A percentile compares a stretch with the other conserved stretches of the same genome.
Evolutionary conservation across 2,113 vertebrate species (phyloP).

Genomic region (Ptychochromis oligacanthus): DNA sequence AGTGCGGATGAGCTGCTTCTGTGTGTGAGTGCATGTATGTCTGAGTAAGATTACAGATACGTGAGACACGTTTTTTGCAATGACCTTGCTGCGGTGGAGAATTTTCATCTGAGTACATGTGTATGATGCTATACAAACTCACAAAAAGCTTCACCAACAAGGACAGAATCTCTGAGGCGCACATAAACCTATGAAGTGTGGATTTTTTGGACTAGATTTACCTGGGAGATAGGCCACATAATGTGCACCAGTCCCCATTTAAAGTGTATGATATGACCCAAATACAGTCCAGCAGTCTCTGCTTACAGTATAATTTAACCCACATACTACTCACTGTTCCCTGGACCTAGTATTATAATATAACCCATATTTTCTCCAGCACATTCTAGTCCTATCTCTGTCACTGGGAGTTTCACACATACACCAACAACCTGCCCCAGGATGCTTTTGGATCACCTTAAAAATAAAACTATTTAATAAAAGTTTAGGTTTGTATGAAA

Average conservation of each 20-base stretch:
- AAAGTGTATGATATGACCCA: constrained; percentile 44
- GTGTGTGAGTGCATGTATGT: constrained; percentile 22
- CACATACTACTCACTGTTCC: constrained; percentile 29
- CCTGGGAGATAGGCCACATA: constrained; percentile 9
- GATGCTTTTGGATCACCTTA: neutral
- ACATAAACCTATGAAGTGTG: neutral
- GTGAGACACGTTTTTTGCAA: constrained; percentile 56
- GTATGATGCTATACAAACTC: neutral
- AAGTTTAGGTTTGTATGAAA: neutral
- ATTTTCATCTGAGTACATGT: neutral
- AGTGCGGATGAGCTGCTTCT: constrained; percentile 47
- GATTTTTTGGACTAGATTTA: constrained; percentile 26
- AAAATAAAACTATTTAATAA: neutral
- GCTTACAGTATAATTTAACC: constrained; percentile 39
- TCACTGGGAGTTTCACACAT: neutral
- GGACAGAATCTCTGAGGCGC: constrained; percentile 31
- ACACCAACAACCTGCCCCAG: neutral
- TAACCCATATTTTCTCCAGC: constrained; percentile 32
- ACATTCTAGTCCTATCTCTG: neutral
- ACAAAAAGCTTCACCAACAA: constrained; percentile 47
- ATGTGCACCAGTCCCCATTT: constrained; percentile 30
- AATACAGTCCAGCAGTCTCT: constrained; percentile 31
- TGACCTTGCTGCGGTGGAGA: constrained; percentile 72
- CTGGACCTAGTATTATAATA: constrained; percentile 36
- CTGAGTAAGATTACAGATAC: constrained; percentile 57